Evolutionary conservation across 2,113 vertebrate species (phyloP), one percentile per base, ranked within the genome.

Genomic region (Labeo rohita): DNA sequence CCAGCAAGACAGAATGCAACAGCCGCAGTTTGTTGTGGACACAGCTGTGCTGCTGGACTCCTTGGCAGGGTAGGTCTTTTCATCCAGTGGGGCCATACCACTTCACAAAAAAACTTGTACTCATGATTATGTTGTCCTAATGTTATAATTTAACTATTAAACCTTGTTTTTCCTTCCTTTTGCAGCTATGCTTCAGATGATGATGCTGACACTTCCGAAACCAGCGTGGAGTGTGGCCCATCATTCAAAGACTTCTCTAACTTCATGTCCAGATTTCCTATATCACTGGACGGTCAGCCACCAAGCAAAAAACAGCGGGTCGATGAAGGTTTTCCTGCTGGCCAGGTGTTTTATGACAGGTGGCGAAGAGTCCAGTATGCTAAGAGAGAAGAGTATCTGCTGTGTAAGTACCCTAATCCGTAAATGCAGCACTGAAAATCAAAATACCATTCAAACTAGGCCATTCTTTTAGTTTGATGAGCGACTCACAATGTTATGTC

Each of bases 391-490:
- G 61, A 82, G 65, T 43, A 65, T 47, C 63, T 83, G 61, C n/a
- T 83, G 63, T 83, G 63, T 83, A 83, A 82, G 80, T 70, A 3
- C 12, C n/a, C 39, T 16, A 23, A 81, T 81, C 16, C 34, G 61
- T 59, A 39, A 80, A 16, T 18, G 11, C 6, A 61, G 28, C 66
- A 70, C 12, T 70, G 66, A 39, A 6, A 13, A 4, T 54, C 13
- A 65, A 18, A 10, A 1, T 63, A 45, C 63, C 36, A 56, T 36
- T 61, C 34, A 65, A 15, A 65, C 59, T n/a, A 45, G 56, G 36
- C 21, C 59, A 63, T 65, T 15, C 1, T 47, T 81, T 66, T 47
- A 81, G 12, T 66, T 36, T 65, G 45, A 28, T 10, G 59, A 65
- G 15, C 23, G 61, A 52, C 78, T 63, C 11, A 45, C 6, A 45